These are phyloP conservation scores for Dipus sagitta DNA, from an alignment of 2,797 vertebrate genomes.

Conservation along the genomic window DNA sequence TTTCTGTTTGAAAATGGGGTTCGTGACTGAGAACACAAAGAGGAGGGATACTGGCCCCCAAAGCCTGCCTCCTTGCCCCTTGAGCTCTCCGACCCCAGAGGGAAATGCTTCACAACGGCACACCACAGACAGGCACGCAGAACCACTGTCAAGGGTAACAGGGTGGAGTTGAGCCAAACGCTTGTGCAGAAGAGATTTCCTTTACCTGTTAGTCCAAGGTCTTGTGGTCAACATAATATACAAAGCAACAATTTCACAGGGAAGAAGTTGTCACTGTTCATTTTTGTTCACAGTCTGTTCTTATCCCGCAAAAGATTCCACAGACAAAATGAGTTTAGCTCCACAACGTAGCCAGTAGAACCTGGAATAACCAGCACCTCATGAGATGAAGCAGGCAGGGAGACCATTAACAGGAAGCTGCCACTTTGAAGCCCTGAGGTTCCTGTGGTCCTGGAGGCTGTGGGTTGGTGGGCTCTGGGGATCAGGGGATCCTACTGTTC, in stretches of 20 bases:
- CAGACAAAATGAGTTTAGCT: constrained; percentile 59
- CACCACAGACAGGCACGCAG: background rate
- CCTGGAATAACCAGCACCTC: background rate
- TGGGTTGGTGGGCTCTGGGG: background rate
- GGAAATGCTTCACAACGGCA: background rate
- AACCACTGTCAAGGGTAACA: background rate
- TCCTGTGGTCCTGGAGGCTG: background rate
- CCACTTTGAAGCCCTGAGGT: background rate
- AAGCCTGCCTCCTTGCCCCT: background rate
- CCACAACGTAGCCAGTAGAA: background rate
- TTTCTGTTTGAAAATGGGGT: constrained; percentile 11
- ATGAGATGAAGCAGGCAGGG: background rate
- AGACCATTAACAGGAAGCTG: background rate
- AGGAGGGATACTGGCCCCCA: background rate
- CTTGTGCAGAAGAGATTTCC: constrained; percentile 36
- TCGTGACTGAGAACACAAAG: background rate
- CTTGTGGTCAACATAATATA: constrained; percentile 75
- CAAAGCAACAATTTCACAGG: constrained; percentile 60
- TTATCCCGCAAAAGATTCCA: constrained; percentile 69
- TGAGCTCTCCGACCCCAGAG: background rate
- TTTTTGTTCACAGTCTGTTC: constrained; percentile 64
- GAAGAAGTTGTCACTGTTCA: constrained; percentile 76
- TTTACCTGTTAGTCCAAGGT: constrained; percentile 63
- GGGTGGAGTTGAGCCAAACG: constrained; percentile 3
- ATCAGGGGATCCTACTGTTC: background rate